Evolutionary conservation across 2,888 invertebrate genomes (phyloP), one percentile per base, ranked within the genome.

Genomic region (Protula sp.): DNA sequence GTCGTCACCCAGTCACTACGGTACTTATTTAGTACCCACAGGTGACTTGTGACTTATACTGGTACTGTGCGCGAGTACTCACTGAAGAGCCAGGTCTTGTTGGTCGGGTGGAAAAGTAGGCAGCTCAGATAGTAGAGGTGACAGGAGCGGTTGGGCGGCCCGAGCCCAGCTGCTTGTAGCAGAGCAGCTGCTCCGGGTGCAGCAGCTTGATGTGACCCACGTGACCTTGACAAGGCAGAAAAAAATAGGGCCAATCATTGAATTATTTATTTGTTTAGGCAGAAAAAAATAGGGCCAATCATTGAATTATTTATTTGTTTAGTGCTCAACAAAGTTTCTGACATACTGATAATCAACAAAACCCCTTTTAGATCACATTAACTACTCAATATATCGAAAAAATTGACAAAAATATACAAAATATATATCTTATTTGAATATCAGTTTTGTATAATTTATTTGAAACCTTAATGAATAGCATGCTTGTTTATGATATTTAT

Each of bases 1-100:
- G n/a, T n/a, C n/a, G n/a, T n/a, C n/a, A n/a, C n/a, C n/a, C n/a
- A n/a, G n/a, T n/a, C n/a, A n/a, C n/a, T n/a, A n/a, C n/a, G n/a
- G n/a, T n/a, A n/a, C n/a, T n/a, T n/a, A n/a, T n/a, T n/a, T n/a
- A n/a, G n/a, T n/a, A n/a, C n/a, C n/a, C n/a, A n/a, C n/a, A n/a
- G n/a, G n/a, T n/a, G n/a, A n/a, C n/a, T n/a, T n/a, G n/a, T n/a
- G n/a, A n/a, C n/a, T n/a, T n/a, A n/a, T n/a, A n/a, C n/a, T n/a
- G n/a, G n/a, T n/a, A n/a, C n/a, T n/a, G n/a, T n/a, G n/a, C n/a
- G n/a, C n/a, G n/a, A n/a, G n/a, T n/a, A 2, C 4, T 76, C 67
- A 80, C 81, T 78, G 65, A 80, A 81, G n/a, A 81, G 70, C 59
- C 74, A 72, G 0, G 74, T 72, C 0, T 73, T 73, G 29, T 72